phyloP scores from a whole-genome alignment of 2,113 vertebrate species.

The Dryoscopus gambensis region DNA sequence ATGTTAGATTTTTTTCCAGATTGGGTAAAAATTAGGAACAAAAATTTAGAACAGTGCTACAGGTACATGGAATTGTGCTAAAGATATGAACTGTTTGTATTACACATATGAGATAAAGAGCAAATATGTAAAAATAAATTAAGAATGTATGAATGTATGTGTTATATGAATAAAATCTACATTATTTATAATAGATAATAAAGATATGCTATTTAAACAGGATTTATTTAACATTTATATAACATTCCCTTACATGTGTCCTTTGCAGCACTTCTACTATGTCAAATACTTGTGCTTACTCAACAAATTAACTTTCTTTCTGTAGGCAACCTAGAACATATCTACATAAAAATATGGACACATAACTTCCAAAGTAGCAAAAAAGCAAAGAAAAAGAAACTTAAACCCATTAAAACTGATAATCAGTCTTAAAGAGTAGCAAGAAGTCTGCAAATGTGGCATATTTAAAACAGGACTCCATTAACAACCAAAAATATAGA shows the following conservation, averaged over 20 bases:
- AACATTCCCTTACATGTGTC: background rate
- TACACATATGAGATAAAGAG: background rate
- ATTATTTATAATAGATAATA: background rate
- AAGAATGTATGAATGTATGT: background rate
- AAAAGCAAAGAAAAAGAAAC: constrained; percentile 1
- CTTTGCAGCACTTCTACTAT: background rate
- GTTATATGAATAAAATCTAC: background rate
- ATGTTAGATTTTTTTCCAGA: background rate
- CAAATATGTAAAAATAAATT: background rate
- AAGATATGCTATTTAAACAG: background rate
- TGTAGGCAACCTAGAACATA: background rate
- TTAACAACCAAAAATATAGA: background rate
- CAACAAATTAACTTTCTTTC: background rate
- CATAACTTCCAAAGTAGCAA: background rate
- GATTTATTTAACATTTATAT: background rate
- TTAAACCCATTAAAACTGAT: background rate
- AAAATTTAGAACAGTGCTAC: background rate
- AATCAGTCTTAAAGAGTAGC: background rate
- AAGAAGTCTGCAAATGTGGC: background rate
- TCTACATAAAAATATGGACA: background rate
- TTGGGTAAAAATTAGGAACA: background rate
- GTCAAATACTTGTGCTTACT: background rate
- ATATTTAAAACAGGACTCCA: background rate
- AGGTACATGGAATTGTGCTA: background rate
- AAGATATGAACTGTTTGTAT: background rate